Base-by-base conservation (phyloP, 1,140 invertebrate species). In the Drosophila pandora region DNA sequence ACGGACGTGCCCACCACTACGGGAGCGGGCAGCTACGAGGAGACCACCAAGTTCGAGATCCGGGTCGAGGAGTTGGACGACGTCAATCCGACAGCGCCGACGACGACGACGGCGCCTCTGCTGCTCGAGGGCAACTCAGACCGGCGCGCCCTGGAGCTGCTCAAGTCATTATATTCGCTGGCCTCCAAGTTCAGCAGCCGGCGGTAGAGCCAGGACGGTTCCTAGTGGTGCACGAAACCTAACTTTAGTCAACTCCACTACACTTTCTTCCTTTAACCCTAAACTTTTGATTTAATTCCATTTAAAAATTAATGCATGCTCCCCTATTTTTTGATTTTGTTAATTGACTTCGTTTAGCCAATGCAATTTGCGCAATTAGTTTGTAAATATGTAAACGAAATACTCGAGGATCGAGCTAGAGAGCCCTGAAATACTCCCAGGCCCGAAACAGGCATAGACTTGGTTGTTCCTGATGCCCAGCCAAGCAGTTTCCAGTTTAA, bases 121-220 rank as follows among this genome's bases (percentile, higher is more conserved):
- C 39, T 54, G 22, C 45, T 49, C 39, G 90, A 70, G 47, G 71
- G 71, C 32, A 78, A 76, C 55, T 95, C 96, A 9, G 96, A 97
- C 83, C 94, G 94, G 3, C 93, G 96, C 90, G 96, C 96, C 2
- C 92, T 97, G 62, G 96, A 97, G 91, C 92, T 97, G 71, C 93
- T 97, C 76, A 95, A 95, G 92, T 96, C 96, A 62, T 93, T 97
- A 54, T 97, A 97, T 92, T 94, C 95, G 58, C 94, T 97, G 87
- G 96, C 96, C 47, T 95, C 96, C 10, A 95, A 95, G 92, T 96
- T 92, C 48, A 90, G 85, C 62, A 91, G 90, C 76, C 89, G 88
- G 77, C 90, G 91, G 79, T 91, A 90, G 79, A 49, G 69, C 70
- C 41, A 43, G 17, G 59, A 55, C 67, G 71, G 71, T 75, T 75